Conservation (phyloP, 1,140 invertebrate species). For the Drosophila repletoides region DNA sequence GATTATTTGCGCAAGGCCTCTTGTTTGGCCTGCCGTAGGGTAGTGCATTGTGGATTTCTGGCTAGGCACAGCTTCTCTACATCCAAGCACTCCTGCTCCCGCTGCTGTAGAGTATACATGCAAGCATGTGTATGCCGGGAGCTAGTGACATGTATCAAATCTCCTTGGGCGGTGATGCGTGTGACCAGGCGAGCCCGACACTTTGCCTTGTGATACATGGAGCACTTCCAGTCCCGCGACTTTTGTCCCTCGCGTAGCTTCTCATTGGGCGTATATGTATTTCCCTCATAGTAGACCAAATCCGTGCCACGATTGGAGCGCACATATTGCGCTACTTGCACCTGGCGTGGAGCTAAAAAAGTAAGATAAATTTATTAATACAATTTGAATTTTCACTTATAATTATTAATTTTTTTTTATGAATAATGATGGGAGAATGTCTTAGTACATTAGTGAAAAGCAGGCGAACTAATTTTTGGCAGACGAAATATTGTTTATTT, state of each 20-base stretch:
- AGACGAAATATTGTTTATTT: slow-evolving; percentile 48
- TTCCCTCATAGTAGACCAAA: slow-evolving; percentile 67
- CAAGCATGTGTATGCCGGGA: slow-evolving; percentile 52
- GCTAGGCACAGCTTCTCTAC: slow-evolving; percentile 33
- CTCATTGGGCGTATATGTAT: slow-evolving; percentile 81
- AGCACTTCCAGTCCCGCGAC: slow-evolving; percentile 79
- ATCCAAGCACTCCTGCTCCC: neutral
- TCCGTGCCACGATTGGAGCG: slow-evolving; percentile 74
- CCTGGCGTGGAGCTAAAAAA: slow-evolving; percentile 14
- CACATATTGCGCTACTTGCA: slow-evolving; percentile 60
- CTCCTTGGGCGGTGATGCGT: slow-evolving; percentile 36
- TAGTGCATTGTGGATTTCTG: slow-evolving; percentile 43
- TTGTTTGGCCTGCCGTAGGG: slow-evolving; percentile 14
- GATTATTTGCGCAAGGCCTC: neutral
- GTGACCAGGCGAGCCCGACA: slow-evolving; percentile 74
- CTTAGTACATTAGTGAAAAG: slow-evolving; percentile 50
- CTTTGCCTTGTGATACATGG: slow-evolving; percentile 81
- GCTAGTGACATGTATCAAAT: slow-evolving; percentile 70
- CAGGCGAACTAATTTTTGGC: slow-evolving; percentile 37
- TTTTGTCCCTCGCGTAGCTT: slow-evolving; percentile 62
- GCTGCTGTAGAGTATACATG: slow-evolving; percentile 41
- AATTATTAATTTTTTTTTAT: neutral
- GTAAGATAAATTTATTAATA: neutral
- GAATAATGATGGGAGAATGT: slow-evolving; percentile 9
- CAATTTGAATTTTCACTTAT: too few species aligned